Conservation (phyloP, 2,113 vertebrate species). For the Anoura caudifer region DNA sequence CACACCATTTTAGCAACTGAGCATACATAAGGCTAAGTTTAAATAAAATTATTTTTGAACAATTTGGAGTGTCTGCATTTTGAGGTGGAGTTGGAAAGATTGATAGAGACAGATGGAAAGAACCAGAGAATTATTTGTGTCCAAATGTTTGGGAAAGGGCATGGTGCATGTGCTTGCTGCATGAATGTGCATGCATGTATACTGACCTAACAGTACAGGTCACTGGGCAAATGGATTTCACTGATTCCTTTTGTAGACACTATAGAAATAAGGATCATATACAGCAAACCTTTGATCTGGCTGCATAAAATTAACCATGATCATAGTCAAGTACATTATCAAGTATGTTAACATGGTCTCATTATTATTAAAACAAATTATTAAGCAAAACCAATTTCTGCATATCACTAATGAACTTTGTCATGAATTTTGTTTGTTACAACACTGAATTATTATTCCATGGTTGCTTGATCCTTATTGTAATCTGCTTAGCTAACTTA, state of each 20-base stretch:
- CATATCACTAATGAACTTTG: background rate
- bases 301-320: background rate
- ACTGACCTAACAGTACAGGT: background rate
- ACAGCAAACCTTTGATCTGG: background rate
- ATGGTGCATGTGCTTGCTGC: background rate
- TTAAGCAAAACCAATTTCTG: background rate
- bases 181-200: accelerated
- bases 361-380: background rate
- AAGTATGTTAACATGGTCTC: background rate
- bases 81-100: background rate
- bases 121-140: background rate
- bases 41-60: background rate
- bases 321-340: background rate
- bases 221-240: background rate
- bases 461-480: background rate
- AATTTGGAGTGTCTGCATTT: background rate
- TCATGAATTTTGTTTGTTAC: background rate
- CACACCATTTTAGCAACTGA: background rate
- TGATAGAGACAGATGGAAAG: background rate
- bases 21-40: background rate
- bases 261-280: background rate
- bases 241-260: background rate
- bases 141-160: background rate
- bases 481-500: background rate
- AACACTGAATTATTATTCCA: background rate